Evolutionary conservation across 2,797 vertebrate genomes (phyloP).

Genomic region (Choloepus didactylus): DNA sequence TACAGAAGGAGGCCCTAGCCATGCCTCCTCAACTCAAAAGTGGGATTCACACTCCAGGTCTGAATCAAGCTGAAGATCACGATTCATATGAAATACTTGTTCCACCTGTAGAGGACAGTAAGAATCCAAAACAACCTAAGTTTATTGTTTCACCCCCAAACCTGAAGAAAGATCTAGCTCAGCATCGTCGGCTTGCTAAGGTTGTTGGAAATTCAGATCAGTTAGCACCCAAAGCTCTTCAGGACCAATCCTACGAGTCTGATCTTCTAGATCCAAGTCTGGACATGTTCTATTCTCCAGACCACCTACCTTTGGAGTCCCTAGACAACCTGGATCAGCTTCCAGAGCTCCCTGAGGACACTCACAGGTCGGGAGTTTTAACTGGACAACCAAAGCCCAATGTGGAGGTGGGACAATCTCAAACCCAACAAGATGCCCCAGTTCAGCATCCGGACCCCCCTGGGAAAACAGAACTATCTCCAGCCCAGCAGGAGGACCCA

Average conservation of each 20-base stretch:
- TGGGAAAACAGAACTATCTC: neutral
- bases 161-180: neutral
- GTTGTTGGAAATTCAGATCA: too few relatives aligned
- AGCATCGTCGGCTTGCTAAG: neutral
- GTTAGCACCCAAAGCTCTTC: too few relatives aligned
- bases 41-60: neutral
- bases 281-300: too few relatives aligned
- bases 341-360: neutral
- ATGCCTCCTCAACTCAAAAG: neutral
- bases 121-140: neutral
- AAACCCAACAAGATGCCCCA: neutral
- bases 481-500: neutral
- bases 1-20: too few relatives aligned
- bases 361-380: too few relatives aligned
- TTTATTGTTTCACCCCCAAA: neutral
- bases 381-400: neutral
- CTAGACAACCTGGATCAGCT: neutral
- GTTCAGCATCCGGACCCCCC: neutral
- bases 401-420: neutral
- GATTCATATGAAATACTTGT: neutral
- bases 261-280: too few relatives aligned
- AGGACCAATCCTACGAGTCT: too few relatives aligned
- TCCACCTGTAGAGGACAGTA: neutral
- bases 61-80: neutral
- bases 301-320: neutral